Conservation (phyloP, 1,140 invertebrate genomes). For the Drosophila suzukii region DNA sequence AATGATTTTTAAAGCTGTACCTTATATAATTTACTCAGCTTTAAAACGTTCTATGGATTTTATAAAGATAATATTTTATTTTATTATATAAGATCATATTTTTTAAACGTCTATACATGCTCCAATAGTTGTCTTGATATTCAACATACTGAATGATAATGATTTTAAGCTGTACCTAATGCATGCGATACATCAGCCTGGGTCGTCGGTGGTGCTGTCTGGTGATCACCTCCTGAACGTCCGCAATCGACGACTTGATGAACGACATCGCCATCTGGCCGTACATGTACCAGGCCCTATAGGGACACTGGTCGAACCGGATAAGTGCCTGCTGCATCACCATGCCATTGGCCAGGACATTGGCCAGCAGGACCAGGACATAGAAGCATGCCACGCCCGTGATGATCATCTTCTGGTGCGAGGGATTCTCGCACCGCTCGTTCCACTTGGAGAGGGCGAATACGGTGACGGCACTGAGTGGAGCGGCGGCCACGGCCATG, state of each 20-base stretch:
- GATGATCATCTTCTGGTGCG: slow-evolving; percentile 4
- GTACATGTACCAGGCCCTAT: slow-evolving; percentile 32
- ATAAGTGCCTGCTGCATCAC: slow-evolving; percentile 28
- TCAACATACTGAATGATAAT: too few relatives aligned
- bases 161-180: not conserved
- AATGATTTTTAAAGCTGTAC: too few relatives aligned
- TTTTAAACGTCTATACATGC: too few relatives aligned
- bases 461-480: slow-evolving; percentile 22
- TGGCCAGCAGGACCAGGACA: slow-evolving; percentile 7
- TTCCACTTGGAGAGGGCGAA: slow-evolving; percentile 36
- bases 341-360: slow-evolving; percentile 27
- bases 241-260: not conserved
- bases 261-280: slow-evolving; percentile 19
- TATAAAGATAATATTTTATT: too few relatives aligned
- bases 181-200: slow-evolving; percentile 8
- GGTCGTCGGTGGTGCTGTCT: not conserved
- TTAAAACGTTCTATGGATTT: too few relatives aligned
- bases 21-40: too few relatives aligned
- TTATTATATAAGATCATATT: too few relatives aligned
- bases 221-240: not conserved
- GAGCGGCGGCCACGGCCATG: slow-evolving; percentile 25
- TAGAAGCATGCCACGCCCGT: slow-evolving; percentile 6
- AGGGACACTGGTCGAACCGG: slow-evolving; percentile 29
- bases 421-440: not conserved
- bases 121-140: not conserved